These are phyloP conservation scores for Promerops cafer DNA, from an alignment of 2,113 vertebrate genomes.

Conservation along the genomic window DNA sequence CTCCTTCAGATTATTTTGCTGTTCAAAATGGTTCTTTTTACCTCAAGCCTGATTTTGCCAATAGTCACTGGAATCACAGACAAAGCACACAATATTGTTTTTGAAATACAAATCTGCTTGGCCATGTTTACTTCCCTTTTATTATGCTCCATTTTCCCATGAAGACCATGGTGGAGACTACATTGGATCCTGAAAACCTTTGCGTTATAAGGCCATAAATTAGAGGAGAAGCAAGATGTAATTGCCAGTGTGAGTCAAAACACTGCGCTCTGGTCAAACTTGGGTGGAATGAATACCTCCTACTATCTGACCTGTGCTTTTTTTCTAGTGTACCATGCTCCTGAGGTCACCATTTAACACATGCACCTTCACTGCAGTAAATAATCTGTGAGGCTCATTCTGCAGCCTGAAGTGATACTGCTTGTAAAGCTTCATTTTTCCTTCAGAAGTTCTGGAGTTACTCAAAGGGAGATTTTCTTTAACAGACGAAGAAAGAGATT, in stretches of 20 bases:
- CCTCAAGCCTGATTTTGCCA: not conserved
- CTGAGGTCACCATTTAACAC: not conserved
- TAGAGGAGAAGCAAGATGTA: not conserved
- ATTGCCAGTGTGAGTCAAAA: not conserved
- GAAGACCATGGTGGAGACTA: not conserved
- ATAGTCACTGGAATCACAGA: not conserved
- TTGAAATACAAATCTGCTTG: not conserved
- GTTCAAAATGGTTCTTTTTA: not conserved
- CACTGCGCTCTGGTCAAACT: not conserved
- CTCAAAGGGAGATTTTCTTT: not conserved
- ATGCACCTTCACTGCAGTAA: not conserved
- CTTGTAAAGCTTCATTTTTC: not conserved
- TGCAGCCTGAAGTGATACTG: not conserved
- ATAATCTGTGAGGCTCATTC: not conserved
- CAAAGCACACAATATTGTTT: fast-evolving
- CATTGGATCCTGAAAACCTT: not conserved
- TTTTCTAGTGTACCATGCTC: not conserved
- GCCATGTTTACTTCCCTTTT: not conserved
- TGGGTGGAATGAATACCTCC: not conserved
- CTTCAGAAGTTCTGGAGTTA: not conserved
- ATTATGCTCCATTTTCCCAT: not conserved
- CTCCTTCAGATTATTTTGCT: not conserved
- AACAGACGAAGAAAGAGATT: not conserved
- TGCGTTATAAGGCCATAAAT: not conserved
- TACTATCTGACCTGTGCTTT: not conserved